phyloP scores from a whole-genome alignment of 2,888 invertebrate genomes.

The Brachylomia viminalis region DNA sequence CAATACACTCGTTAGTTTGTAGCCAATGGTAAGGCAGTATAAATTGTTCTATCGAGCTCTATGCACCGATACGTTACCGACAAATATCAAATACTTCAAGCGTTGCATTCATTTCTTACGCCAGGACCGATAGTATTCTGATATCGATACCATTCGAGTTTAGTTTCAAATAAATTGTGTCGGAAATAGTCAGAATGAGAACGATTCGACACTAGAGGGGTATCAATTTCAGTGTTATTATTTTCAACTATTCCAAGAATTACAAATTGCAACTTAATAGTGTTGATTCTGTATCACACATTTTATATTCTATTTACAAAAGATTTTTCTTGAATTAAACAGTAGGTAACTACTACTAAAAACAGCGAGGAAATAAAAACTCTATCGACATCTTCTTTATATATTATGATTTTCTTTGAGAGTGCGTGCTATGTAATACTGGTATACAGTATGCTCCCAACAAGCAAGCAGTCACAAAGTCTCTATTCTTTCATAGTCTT shows the following conservation, averaged over 20 bases:
- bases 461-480: not conserved
- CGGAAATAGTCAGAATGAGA: constrained; percentile 43
- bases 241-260: constrained; percentile 10
- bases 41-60: constrained; percentile 47
- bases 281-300: not conserved
- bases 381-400: not conserved
- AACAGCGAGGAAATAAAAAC: not conserved
- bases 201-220: constrained; percentile 6
- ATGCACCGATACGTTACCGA: constrained; percentile 54
- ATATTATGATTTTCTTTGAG: too few relatives aligned
- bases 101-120: constrained; percentile 45
- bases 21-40: constrained; percentile 40
- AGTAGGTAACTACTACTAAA: not conserved
- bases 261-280: not conserved
- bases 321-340: not conserved
- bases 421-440: not conserved
- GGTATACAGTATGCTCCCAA: not conserved
- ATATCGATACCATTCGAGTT: constrained; percentile 51
- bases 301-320: not conserved
- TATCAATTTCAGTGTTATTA: constrained; percentile 35
- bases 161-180: constrained; percentile 49
- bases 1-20: constrained; percentile 34
- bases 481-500: constrained; percentile 21
- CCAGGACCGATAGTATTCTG: constrained; percentile 34
- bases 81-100: constrained; percentile 56